A percentile compares a stretch with the other conserved stretches of the same genome.
Evolutionary conservation across 1,140 invertebrate genomes (phyloP).

Genomic region (Drosophila kurseongensis): DNA sequence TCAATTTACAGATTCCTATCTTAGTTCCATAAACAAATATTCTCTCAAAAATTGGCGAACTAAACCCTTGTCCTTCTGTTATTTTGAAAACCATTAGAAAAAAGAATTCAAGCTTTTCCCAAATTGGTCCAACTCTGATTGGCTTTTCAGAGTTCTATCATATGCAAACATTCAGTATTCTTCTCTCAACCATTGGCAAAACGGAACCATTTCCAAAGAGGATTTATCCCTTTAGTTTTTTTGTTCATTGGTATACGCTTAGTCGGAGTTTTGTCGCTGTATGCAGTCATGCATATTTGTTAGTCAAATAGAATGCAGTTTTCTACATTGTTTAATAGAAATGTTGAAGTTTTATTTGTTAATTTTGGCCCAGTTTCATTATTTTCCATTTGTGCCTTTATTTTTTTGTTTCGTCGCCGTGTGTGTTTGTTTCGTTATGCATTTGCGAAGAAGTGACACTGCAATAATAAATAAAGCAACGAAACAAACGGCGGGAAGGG

Average conservation of each 20-base stretch:
- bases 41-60: not conserved
- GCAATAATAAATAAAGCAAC: conserved; percentile 75
- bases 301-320: conserved; percentile 62
- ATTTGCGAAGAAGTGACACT: conserved; percentile 57
- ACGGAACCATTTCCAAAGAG: conserved; percentile 7
- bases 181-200: not conserved
- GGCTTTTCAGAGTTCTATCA: not conserved
- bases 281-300: conserved; percentile 26
- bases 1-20: no score
- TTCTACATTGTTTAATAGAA: conserved; percentile 73
- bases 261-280: conserved; percentile 9
- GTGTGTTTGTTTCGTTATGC: conserved; percentile 41
- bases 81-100: not conserved
- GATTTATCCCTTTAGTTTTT: not conserved
- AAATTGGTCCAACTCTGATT: not conserved
- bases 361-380: conserved; percentile 65
- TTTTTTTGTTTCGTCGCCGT: conserved; percentile 5
- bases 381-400: conserved; percentile 10
- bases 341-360: conserved; percentile 66
- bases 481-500: conserved; percentile 25
- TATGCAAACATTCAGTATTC: conserved; percentile 3
- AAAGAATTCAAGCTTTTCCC: no score
- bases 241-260: not conserved
- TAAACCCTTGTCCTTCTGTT: not conserved
- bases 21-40: no score